Base-by-base conservation (phyloP, 2,797 vertebrate genomes). In the Tokudaia tokunoshimensis region DNA sequence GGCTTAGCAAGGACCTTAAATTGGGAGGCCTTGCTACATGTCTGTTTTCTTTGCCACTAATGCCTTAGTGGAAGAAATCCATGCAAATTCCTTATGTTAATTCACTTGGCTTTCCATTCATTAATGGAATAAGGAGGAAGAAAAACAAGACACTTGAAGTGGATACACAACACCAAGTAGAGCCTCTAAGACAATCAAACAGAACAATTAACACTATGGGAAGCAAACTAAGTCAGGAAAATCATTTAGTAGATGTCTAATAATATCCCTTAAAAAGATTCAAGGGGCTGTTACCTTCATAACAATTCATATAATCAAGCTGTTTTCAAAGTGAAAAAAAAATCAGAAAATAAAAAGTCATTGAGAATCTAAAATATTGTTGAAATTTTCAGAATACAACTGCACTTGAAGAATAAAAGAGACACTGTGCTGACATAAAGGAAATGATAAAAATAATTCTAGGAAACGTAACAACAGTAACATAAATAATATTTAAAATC, bases 211-310 rank as follows among this genome's bases (percentile, higher is more conserved):
- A 93, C 63, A 37, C 61, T 83, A 74, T 95, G 55, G 70, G 67
- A 92, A 95, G 81, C 78, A 96, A 81, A 90, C 70, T 95, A 97
- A 94, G 80, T 76, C 80, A 92, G 52, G 57, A 70, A 76, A 92
- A 95, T 55, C 74, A 41, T 63, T 65, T 84, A 80, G 63, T 85
- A 91, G 91, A 91, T 91, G 65, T 84, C 78, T 89, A 75, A 89
- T 63, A 83, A 61, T 80, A 91, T 59, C 47, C 20, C 86, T 94
- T 50, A 29, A 79, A 80, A 79, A 37, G 7, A 75, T 67, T 95
- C 55, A 59, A 84, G 76, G 52, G 57, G 37, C 47, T 82, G 59
- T 83, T 67, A 26, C 65, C 34, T 80, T 52, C 82, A 84, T 84
- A 96, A 88, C 37, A 47, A 89, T 63, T 78, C 74, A 61, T 79